Conservation (phyloP, 2,888 invertebrate genomes). For the Drosophila ezoana region DNA sequence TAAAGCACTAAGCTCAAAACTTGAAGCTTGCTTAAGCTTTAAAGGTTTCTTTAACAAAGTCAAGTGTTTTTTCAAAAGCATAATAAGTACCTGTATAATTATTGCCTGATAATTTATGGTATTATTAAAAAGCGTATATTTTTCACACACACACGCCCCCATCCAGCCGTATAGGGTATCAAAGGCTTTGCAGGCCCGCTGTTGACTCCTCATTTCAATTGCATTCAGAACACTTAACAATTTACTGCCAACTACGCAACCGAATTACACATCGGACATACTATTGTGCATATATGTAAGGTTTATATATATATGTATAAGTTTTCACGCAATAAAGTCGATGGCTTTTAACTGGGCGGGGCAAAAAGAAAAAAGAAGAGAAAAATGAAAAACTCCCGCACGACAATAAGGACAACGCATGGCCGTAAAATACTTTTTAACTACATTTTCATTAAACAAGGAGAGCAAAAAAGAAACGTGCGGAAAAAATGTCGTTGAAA, state of each 20-base stretch:
- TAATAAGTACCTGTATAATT: too few species aligned
- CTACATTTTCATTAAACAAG: constrained; percentile 40
- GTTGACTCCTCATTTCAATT: constrained; percentile 70
- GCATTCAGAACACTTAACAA: constrained; percentile 73
- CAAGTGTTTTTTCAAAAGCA: too few species aligned
- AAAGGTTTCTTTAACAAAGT: too few species aligned
- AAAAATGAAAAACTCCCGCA: constrained; percentile 13
- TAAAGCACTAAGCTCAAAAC: too few species aligned
- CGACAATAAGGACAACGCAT: constrained; percentile 35
- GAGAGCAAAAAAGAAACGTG: constrained; percentile 20
- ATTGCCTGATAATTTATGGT: background rate
- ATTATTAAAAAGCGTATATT: background rate
- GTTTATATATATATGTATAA: constrained; percentile 37
- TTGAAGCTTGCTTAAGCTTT: too few species aligned
- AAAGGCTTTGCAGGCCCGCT: constrained; percentile 13
- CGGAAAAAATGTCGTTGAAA: constrained; percentile 22
- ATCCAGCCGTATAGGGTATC: constrained; percentile 33
- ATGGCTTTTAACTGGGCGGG: constrained; percentile 37
- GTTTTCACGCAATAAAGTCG: constrained; percentile 71
- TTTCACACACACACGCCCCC: background rate
- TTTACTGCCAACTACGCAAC: constrained; percentile 58
- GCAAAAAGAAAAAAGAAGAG: background rate
- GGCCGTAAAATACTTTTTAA: constrained; percentile 52
- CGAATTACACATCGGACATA: constrained; percentile 35
- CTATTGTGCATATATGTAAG: constrained; percentile 1